Conservation (phyloP, 2,888 invertebrate genomes). For the Melipona beecheii region DNA sequence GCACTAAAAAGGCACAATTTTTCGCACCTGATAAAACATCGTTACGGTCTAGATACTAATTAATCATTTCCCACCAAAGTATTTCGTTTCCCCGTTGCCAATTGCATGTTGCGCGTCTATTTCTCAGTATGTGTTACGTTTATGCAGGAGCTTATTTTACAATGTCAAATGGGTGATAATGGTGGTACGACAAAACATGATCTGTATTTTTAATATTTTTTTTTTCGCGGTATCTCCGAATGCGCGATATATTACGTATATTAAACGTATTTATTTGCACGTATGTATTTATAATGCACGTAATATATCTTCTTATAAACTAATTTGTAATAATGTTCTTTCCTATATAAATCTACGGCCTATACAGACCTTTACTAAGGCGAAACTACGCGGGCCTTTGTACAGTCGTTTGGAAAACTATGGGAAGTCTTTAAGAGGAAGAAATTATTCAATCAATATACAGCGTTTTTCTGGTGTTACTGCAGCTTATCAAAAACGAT, state of each 20-base stretch:
- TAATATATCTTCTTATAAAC: conserved; percentile 78
- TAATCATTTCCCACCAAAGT: conserved; percentile 61
- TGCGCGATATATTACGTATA: conserved; percentile 70
- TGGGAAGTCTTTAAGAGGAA: conserved; percentile 79
- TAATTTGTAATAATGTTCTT: conserved; percentile 79
- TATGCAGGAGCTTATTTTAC: conserved; percentile 66
- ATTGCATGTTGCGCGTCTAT: conserved; percentile 57
- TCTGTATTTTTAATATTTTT: conserved; percentile 57
- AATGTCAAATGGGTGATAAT: conserved; percentile 69
- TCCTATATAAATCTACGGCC: conserved; percentile 78
- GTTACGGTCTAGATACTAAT: conserved; percentile 75
- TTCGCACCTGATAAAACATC: conserved; percentile 80
- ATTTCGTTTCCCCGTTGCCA: conserved; percentile 48
- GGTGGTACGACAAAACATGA: conserved; percentile 67
- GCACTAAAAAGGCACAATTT: conserved; percentile 84
- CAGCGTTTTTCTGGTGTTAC: conserved; percentile 42
- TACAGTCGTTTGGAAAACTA: conserved; percentile 81
- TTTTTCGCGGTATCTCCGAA: conserved; percentile 45
- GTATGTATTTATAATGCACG: conserved; percentile 75
- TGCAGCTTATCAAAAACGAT: conserved; percentile 33
- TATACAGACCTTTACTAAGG: conserved; percentile 80
- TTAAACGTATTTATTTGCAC: conserved; percentile 60
- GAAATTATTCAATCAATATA: conserved; percentile 68
- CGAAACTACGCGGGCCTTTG: conserved; percentile 82
- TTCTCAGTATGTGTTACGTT: conserved; percentile 48